Evolutionary conservation across 2,113 vertebrate species (phyloP).

Genomic region (Anhinga anhinga): DNA sequence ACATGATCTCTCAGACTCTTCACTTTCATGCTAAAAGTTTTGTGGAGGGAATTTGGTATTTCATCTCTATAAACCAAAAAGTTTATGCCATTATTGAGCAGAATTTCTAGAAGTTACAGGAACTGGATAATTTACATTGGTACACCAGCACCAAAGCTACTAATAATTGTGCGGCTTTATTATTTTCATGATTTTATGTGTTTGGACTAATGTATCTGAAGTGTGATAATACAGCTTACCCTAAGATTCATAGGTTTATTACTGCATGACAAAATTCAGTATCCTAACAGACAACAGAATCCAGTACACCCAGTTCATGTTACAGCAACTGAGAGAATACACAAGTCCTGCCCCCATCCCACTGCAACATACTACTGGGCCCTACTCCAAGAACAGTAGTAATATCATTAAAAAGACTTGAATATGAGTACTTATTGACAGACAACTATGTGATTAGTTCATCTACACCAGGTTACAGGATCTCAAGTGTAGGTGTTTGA

Average conservation of each 20-base stretch:
- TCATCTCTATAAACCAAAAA: not conserved
- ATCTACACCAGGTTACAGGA: not conserved
- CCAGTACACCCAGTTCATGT: not conserved
- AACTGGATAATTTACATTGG: not conserved
- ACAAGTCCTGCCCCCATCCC: fast-evolving
- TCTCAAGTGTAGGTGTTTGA: not conserved
- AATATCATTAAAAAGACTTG: not conserved
- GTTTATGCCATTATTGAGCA: not conserved
- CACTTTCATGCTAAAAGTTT: not conserved
- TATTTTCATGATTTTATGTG: not conserved
- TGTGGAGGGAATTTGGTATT: not conserved
- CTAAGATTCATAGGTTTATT: not conserved
- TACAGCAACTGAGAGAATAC: fast-evolving
- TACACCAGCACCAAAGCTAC: not conserved
- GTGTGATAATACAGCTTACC: not conserved
- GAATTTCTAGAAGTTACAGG: not conserved
- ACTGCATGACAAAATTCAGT: not conserved
- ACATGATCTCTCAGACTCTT: not conserved
- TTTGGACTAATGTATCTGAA: not conserved
- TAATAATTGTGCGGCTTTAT: not conserved
- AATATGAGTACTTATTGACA: not conserved
- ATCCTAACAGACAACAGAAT: not conserved
- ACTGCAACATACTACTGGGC: not conserved
- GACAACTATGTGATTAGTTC: not conserved
- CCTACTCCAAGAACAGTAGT: not conserved